Evolutionary conservation across 2,797 vertebrate genomes (phyloP), one percentile per base, ranked within the genome.

Genomic region (Hippoglossus hippoglossus): DNA sequence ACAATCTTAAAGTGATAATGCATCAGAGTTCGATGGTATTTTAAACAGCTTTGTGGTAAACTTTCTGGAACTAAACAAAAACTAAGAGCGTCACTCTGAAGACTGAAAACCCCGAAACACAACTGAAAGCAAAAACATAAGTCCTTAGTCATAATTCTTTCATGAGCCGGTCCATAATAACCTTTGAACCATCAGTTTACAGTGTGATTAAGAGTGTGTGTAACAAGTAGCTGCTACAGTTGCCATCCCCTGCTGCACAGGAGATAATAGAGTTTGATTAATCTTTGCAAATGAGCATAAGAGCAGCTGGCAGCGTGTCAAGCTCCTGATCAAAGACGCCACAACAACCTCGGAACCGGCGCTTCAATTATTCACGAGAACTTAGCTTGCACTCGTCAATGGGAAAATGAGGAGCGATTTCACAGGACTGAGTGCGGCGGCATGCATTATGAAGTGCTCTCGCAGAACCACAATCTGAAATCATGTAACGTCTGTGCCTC

Each of bases 251-350:
- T 2, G 50, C 19, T 10, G 41, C 44, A 34, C 19, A 13, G 24
- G 15, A 62, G 69, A 67, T 62, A 44, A 74, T 28, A 28, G 3
- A 28, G 25, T 72, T n/a, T 70, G 71, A 85, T 63, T 47, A 64
- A 54, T 65, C 62, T 75, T 79, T 51, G 25, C 69, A 66, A 78
- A 63, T 47, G 65, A 78, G 67, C 2, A 3, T 63, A 47, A 74
- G 34, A 64, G 63, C 21, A 52, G 53, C 46, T 69, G 73, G 67
- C 84, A 64, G 49, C 0, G 49, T 63, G 75, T 80, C 81, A 61
- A 4, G 28, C 24, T 19, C 15, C 31, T 73, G 84, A 86, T 84
- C 84, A 86, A 84, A 86, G 84, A 62, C 62, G 2, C 50, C 19
- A 15, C 72, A 71, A 73, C 60, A 70, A 73, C 16, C 26, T 46